Conservation (phyloP, 1,140 invertebrate species). For the Cydia pomonella region DNA sequence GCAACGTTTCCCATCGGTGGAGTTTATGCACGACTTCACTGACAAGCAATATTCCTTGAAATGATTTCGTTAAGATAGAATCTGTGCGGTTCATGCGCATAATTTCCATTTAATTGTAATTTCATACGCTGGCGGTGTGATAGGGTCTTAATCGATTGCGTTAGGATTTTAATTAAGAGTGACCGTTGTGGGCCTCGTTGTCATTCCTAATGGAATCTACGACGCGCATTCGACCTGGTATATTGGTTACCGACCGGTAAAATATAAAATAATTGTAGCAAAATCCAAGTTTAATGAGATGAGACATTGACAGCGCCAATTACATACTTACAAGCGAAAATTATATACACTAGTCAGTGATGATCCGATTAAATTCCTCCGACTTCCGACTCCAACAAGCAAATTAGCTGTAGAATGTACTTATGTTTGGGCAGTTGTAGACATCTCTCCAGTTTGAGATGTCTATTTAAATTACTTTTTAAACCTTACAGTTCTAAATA, state of each 20-base stretch:
- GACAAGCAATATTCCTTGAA: not conserved
- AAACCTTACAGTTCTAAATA: too few relatives aligned
- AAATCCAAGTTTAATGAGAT: too few relatives aligned
- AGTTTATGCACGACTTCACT: not conserved
- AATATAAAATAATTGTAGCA: too few relatives aligned
- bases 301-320: too few relatives aligned
- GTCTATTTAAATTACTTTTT: too few relatives aligned
- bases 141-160: conserved; percentile 12
- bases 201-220: not conserved
- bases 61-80: conserved; percentile 11
- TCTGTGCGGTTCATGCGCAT: not conserved
- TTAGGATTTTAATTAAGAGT: conserved; percentile 26
- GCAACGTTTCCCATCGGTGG: not conserved
- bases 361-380: too few relatives aligned
- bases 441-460: too few relatives aligned
- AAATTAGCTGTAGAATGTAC: too few relatives aligned
- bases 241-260: not conserved
- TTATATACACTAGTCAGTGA: too few relatives aligned
- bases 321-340: too few relatives aligned
- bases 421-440: too few relatives aligned
- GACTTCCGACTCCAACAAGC: too few relatives aligned
- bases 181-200: not conserved
- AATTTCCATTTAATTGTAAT: conserved; percentile 26
- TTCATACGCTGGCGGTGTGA: conserved; percentile 9
- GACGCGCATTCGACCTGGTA: not conserved